Conservation (phyloP, 92 coral and sea anemone genomes). For the Palythoa grandis region DNA sequence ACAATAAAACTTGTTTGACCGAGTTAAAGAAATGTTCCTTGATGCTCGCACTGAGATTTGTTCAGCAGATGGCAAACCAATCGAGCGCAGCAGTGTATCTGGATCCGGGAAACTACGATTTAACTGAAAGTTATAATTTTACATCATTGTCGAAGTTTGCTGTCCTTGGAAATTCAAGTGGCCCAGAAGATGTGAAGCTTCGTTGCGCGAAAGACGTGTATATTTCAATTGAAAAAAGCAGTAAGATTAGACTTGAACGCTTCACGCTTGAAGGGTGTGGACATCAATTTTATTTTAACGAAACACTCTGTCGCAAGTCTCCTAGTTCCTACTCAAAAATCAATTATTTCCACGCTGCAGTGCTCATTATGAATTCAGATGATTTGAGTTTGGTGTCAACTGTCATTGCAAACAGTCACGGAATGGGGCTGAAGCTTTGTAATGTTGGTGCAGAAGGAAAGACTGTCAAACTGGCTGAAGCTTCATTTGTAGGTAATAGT, state of each 20-base stretch:
- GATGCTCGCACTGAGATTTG: slow-evolving; percentile 16
- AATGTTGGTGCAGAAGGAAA: too few relatives aligned
- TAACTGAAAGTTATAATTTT: slow-evolving; percentile 1
- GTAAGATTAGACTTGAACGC: slow-evolving; percentile 54
- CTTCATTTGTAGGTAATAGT: slow-evolving; percentile 56
- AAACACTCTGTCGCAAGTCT: too few relatives aligned
- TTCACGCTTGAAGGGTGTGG: too few relatives aligned
- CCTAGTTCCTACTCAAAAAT: too few relatives aligned
- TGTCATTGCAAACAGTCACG: too few relatives aligned
- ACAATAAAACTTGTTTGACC: slow-evolving; percentile 17
- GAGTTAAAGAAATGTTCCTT: slow-evolving; percentile 11
- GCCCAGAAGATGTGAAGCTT: slow-evolving; percentile 51
- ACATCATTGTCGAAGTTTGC: slow-evolving; percentile 43
- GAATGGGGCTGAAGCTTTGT: too few relatives aligned
- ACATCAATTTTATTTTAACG: too few relatives aligned
- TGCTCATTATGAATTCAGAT: too few relatives aligned
- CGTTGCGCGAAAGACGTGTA: slow-evolving; percentile 62
- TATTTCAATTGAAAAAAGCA: slow-evolving; percentile 66
- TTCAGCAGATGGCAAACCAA: not conserved
- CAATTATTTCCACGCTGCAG: too few relatives aligned
- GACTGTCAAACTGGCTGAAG: slow-evolving; percentile 51
- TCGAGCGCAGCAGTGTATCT: not conserved
- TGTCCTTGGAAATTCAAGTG: slow-evolving; percentile 42
- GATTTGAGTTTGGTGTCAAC: too few relatives aligned
- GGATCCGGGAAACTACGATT: too few relatives aligned